phyloP scores from a whole-genome alignment of 2,888 invertebrate genomes.

The Pristionchus japonicus region DNA sequence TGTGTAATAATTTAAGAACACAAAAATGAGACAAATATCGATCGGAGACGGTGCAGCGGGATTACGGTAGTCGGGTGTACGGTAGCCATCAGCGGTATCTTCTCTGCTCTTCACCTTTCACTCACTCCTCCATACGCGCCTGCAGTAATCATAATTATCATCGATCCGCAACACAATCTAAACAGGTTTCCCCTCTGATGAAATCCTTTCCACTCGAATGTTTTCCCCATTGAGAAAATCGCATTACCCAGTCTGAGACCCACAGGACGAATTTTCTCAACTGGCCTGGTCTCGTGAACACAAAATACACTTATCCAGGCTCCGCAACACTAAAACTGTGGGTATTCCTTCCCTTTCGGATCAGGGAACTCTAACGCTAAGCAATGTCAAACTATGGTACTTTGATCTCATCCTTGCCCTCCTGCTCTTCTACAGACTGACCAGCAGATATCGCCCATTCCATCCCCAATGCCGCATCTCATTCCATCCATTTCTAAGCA shows the following conservation, averaged over 20 bases:
- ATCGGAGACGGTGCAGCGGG: not conserved
- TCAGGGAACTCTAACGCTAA: too few relatives aligned
- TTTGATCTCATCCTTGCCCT: too few relatives aligned
- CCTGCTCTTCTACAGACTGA: not conserved
- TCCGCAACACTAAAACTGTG: too few relatives aligned
- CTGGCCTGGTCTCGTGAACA: not conserved
- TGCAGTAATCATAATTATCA: not conserved
- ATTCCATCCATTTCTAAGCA: constrained; percentile 37
- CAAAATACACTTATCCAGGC: not conserved
- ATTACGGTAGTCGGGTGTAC: constrained; percentile 5
- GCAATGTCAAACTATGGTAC: too few relatives aligned
- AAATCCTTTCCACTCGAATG: not conserved
- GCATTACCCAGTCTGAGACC: not conserved
- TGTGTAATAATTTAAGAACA: constrained; percentile 25
- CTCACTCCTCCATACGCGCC: constrained; percentile 30
- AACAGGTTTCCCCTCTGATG: not conserved
- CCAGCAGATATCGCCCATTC: not conserved
- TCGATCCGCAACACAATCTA: not conserved
- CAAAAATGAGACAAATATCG: not conserved
- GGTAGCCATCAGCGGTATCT: not conserved
- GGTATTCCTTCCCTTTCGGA: too few relatives aligned
- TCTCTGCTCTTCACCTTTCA: not conserved
- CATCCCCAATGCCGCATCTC: not conserved
- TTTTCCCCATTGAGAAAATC: not conserved
- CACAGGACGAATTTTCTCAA: not conserved